Percentiles rank a stretch among this genome's conserved stretches.
Evolutionary conservation across 2,888 invertebrate genomes (phyloP).

Genomic region (Synanthedon formicaeformis): DNA sequence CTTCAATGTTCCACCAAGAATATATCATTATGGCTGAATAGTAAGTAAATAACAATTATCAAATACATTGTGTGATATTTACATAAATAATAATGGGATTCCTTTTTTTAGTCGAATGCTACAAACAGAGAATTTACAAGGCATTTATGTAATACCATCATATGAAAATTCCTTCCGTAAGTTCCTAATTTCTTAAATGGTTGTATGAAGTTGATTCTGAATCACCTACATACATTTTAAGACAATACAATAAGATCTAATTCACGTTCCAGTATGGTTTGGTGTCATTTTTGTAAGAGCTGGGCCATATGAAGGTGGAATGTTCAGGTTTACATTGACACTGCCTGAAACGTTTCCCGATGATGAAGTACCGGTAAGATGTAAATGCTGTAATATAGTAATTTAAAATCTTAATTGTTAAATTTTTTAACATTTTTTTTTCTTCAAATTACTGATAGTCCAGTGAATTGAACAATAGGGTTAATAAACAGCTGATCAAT

Average conservation of each 20-base stretch:
- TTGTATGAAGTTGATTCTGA: too few species aligned
- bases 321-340: conserved; percentile 89
- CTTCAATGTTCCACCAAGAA: conserved; percentile 85
- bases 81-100: too few species aligned
- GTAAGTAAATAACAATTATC: conserved; percentile 68
- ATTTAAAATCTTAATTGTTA: background rate
- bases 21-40: conserved; percentile 93
- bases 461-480: too few species aligned
- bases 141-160: conserved; percentile 94
- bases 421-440: too few species aligned
- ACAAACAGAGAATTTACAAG: conserved; percentile 85
- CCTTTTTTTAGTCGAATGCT: conserved; percentile 80
- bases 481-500: too few species aligned
- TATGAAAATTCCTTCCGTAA: conserved; percentile 84
- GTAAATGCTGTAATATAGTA: too few species aligned
- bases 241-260: background rate
- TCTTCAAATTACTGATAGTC: too few species aligned
- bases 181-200: conserved; percentile 25
- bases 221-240: too few species aligned
- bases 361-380: conserved; percentile 83
- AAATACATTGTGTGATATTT: too few species aligned
- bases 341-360: conserved; percentile 92
- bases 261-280: conserved; percentile 81
- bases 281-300: conserved; percentile 90
- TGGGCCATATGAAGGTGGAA: conserved; percentile 89